Percentiles rank a stretch among this genome's conserved stretches.
Evolutionary conservation across 2,113 vertebrate genomes (phyloP).

Genomic region (Lophotis ruficrista): DNA sequence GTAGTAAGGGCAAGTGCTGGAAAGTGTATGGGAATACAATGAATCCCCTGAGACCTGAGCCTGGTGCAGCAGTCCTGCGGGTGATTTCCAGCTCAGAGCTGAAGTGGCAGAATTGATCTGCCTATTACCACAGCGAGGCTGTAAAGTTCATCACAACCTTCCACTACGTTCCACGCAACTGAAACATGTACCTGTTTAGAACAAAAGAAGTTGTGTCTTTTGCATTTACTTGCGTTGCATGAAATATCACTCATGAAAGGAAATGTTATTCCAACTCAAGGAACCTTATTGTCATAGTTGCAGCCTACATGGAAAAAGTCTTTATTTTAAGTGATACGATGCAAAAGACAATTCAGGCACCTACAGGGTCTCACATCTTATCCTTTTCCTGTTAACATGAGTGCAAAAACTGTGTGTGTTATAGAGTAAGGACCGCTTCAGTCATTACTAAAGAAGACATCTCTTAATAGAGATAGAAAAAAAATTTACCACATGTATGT

Average conservation of each 20-base stretch:
- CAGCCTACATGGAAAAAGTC: not conserved
- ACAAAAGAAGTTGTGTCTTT: not conserved
- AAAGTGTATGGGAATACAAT: not conserved
- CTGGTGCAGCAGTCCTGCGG: not conserved
- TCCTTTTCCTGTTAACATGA: not conserved
- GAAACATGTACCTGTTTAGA: not conserved
- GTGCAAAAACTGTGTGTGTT: not conserved
- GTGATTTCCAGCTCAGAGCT: not conserved
- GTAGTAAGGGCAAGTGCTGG: not conserved
- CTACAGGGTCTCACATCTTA: not conserved
- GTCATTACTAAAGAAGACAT: not conserved
- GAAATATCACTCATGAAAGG: not conserved
- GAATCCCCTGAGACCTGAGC: not conserved
- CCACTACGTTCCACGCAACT: not conserved
- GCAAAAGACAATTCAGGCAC: not conserved
- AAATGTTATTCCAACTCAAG: not conserved
- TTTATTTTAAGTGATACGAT: not conserved
- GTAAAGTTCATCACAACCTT: not conserved
- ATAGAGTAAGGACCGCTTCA: not conserved
- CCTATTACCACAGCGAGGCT: accelerated
- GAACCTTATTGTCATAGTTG: not conserved
- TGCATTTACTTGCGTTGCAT: accelerated
- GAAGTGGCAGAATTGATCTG: not conserved
- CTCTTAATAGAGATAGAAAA: not conserved
- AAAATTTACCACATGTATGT: accelerated